A percentile compares a stretch with the other conserved stretches of the same genome.
phyloP scores from a whole-genome alignment of 2,888 invertebrate genomes.

The Bedellia somnulentella region DNA sequence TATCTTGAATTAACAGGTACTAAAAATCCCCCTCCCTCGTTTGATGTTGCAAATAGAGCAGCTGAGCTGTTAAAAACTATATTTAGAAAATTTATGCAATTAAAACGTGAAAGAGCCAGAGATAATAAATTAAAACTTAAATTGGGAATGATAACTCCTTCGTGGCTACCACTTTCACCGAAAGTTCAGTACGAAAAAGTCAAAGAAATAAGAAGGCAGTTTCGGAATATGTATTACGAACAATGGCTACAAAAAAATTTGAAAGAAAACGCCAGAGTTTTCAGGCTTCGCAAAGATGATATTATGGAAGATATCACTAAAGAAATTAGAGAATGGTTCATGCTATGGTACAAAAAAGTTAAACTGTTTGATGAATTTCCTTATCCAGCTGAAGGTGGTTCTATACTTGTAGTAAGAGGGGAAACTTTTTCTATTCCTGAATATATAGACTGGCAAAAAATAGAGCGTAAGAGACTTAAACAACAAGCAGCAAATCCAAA shows the following conservation, averaged over 20 bases:
- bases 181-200: conserved; percentile 45
- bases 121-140: conserved; percentile 41
- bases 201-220: conserved; percentile 39
- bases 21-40: conserved; percentile 25
- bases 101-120: conserved; percentile 31
- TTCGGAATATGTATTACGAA: conserved; percentile 40
- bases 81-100: conserved; percentile 40
- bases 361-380: conserved; percentile 73
- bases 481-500: conserved; percentile 28
- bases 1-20: conserved; percentile 39
- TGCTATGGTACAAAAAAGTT: conserved; percentile 60
- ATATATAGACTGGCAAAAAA: conserved; percentile 41
- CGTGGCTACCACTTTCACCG: conserved; percentile 40
- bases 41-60: conserved; percentile 22
- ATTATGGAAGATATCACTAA: conserved; percentile 75
- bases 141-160: conserved; percentile 61
- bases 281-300: conserved; percentile 52
- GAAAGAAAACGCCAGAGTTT: conserved; percentile 49
- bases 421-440: conserved; percentile 64
- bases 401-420: conserved; percentile 58
- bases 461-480: conserved; percentile 33
- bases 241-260: conserved; percentile 39
- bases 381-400: conserved; percentile 71
- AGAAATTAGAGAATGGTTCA: conserved; percentile 76
- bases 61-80: conserved; percentile 24